Percentiles rank a stretch among this genome's conserved stretches.
These are phyloP conservation scores for Leptopilina syphax DNA, from an alignment of 2,888 invertebrate species.

Conservation along the genomic window DNA sequence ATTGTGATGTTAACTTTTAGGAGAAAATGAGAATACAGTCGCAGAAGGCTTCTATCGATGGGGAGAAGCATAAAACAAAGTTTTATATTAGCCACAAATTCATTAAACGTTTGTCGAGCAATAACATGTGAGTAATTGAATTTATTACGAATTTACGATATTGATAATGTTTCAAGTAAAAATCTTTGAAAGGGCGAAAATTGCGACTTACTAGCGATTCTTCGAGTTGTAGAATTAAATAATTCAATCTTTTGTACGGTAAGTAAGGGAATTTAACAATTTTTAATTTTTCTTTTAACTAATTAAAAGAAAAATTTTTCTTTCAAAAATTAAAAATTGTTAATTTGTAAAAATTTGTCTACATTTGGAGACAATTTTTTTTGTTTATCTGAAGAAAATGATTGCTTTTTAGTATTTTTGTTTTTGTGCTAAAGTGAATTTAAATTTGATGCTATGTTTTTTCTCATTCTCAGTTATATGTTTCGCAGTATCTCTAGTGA, in stretches of 20 bases:
- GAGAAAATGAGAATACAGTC: slow-evolving; percentile 82
- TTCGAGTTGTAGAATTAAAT: too few relatives aligned
- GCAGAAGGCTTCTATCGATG: slow-evolving; percentile 80
- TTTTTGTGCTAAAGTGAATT: background rate
- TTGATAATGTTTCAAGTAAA: too few relatives aligned
- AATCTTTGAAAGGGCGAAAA: too few relatives aligned
- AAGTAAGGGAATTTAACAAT: too few relatives aligned
- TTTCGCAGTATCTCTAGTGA: slow-evolving; percentile 69
- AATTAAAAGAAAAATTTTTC: too few relatives aligned
- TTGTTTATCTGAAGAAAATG: background rate
- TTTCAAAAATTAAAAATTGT: too few relatives aligned
- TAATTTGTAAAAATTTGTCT: too few relatives aligned
- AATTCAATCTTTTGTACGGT: too few relatives aligned
- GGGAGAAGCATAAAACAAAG: slow-evolving; percentile 83
- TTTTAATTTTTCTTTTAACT: too few relatives aligned
- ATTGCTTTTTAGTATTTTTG: background rate
- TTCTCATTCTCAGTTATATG: slow-evolving; percentile 35
- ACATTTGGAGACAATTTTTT: too few relatives aligned
- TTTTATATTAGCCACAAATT: slow-evolving; percentile 86
- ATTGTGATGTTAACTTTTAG: slow-evolving; percentile 54
- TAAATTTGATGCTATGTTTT: slow-evolving; percentile 10
- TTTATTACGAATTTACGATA: too few relatives aligned
- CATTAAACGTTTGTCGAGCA: slow-evolving; percentile 87
- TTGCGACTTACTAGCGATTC: too few relatives aligned
- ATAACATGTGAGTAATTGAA: slow-evolving; percentile 84